phyloP scores from a whole-genome alignment of 2,113 vertebrate genomes.

The Charadrius vociferus region DNA sequence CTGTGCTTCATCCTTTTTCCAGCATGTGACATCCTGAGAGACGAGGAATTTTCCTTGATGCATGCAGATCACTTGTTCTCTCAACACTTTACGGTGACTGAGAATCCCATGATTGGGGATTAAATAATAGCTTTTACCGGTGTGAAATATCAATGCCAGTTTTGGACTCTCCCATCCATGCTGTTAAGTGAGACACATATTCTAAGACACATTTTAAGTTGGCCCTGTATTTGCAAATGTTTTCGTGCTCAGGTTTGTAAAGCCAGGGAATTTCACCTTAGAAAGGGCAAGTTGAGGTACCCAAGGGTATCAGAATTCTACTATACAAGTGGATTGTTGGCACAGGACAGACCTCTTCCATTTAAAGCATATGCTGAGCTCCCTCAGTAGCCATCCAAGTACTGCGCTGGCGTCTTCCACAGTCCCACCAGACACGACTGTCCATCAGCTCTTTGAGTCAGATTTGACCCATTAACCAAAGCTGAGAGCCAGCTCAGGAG shows the following conservation, averaged over 20 bases:
- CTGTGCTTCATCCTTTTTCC: background rate
- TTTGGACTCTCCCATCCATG: background rate
- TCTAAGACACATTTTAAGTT: background rate
- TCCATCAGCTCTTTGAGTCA: background rate
- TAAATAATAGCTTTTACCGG: background rate
- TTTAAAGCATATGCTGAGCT: background rate
- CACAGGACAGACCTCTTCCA: background rate
- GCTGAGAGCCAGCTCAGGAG: background rate
- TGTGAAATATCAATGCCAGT: background rate
- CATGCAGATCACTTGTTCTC: background rate
- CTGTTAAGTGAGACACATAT: background rate
- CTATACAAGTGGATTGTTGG: background rate
- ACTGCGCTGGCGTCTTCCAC: background rate
- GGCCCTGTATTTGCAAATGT: background rate
- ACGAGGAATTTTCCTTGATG: background rate
- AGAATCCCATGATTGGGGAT: background rate
- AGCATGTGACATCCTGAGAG: background rate
- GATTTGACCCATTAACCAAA: background rate
- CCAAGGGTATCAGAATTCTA: background rate
- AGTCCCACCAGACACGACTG: background rate
- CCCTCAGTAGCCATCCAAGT: accelerated
- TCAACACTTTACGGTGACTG: background rate
- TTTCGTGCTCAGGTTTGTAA: background rate
- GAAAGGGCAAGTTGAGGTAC: background rate
- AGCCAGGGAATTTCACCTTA: background rate